Evolutionary conservation across 2,888 invertebrate genomes (phyloP).

Genomic region (Carpatolechia fugitivella): DNA sequence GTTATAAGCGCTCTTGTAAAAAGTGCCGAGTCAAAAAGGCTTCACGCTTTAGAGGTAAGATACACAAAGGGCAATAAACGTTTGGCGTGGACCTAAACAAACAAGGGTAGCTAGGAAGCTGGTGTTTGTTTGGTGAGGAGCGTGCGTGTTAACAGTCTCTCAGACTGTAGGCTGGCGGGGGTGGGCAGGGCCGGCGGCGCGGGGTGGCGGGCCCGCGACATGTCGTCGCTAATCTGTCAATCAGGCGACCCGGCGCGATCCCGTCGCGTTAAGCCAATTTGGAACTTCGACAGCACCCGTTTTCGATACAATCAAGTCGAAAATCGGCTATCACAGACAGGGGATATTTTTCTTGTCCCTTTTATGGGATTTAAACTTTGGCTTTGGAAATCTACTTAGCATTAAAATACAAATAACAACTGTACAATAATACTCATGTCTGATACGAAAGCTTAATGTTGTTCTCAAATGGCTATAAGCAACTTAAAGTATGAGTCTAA

Average conservation of each 20-base stretch:
- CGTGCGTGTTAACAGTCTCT: slow-evolving; percentile 65
- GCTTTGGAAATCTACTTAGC: background rate
- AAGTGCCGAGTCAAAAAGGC: slow-evolving; percentile 77
- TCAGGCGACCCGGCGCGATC: slow-evolving; percentile 32
- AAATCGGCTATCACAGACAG: slow-evolving; percentile 3
- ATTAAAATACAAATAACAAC: background rate
- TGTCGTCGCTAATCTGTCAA: slow-evolving; percentile 53
- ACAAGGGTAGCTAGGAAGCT: slow-evolving; percentile 78
- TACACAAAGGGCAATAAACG: slow-evolving; percentile 77
- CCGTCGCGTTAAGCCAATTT: slow-evolving; percentile 29
- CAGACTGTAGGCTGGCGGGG: background rate
- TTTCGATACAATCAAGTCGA: slow-evolving; percentile 3
- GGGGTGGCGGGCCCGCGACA: slow-evolving; percentile 31
- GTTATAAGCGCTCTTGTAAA: slow-evolving; percentile 70
- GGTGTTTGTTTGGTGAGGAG: slow-evolving; percentile 75
- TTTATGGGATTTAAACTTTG: background rate
- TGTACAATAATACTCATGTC: too few species aligned
- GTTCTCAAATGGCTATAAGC: too few species aligned
- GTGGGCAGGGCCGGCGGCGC: slow-evolving; percentile 32
- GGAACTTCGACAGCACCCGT: slow-evolving; percentile 21
- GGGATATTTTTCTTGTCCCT: background rate
- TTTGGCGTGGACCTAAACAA: slow-evolving; percentile 75
- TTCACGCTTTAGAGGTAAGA: slow-evolving; percentile 72
- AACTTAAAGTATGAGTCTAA: too few species aligned
- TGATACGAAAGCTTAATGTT: too few species aligned